Conservation (phyloP, 2,113 vertebrate genomes). For the Halichoeres trimaculatus region DNA sequence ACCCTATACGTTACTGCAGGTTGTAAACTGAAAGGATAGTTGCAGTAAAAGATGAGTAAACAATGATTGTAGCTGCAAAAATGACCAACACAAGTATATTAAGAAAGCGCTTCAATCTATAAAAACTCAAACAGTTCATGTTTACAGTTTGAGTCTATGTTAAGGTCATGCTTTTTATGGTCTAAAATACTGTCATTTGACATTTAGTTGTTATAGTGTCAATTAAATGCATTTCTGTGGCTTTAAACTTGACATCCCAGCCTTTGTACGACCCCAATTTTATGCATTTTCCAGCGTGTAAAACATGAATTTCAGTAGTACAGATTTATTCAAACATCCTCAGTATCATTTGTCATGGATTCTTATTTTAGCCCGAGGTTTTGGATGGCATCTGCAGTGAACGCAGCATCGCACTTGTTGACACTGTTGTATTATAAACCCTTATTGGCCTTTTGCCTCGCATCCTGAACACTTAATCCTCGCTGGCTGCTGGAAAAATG, state of each 20-base stretch:
- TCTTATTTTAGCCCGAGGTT: conserved; percentile 30
- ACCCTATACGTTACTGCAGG: conserved; percentile 11
- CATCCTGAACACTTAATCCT: conserved; percentile 52
- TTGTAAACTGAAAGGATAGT: conserved; percentile 38
- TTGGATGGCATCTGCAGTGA: conserved; percentile 13
- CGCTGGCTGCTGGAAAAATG: conserved; percentile 8
- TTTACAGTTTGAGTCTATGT: background rate
- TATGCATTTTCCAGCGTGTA: too few species aligned
- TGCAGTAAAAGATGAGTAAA: conserved; percentile 18
- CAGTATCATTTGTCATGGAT: conserved; percentile 22
- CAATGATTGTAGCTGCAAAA: conserved; percentile 18
- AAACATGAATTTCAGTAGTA: background rate
- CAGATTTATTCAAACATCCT: background rate
- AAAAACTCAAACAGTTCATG: background rate
- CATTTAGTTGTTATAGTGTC: background rate
- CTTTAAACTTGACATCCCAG: background rate
- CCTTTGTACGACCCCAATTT: background rate
- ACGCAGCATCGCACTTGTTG: conserved; percentile 43
- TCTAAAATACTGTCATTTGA: background rate
- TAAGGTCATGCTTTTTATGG: background rate
- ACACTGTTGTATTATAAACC: conserved; percentile 43
- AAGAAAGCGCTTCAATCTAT: background rate
- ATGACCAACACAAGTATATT: background rate
- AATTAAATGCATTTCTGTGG: background rate
- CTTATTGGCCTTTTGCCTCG: conserved; percentile 40